Evolutionary conservation across 2,888 invertebrate genomes (phyloP), one percentile per base, ranked within the genome.

Genomic region (Steinernema scapterisci): DNA sequence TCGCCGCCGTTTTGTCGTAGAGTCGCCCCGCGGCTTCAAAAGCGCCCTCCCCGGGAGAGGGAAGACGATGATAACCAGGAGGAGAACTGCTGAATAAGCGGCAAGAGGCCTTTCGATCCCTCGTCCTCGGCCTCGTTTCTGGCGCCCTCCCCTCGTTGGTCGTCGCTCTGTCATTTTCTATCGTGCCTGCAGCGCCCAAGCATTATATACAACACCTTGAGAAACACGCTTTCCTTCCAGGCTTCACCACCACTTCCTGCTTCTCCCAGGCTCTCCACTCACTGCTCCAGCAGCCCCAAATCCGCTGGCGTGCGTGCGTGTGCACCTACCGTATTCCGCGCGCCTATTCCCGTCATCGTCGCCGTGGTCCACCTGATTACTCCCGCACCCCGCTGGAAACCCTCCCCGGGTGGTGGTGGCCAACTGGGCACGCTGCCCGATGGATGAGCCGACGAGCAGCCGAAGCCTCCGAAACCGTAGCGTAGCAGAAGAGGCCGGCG

Each of bases 341-440:
- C 38, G 52, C 52, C 52, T 52, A 21, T 52, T 52, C 21, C 48
- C 13, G 54, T 25, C 63, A 7, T 63, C 63, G 63, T 25, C 2
- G 19, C 63, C 63, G 9, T 38, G 38, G 27, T 25, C 7, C 9
- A 16, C 63, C 23, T 31, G 31, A 63, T 31, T 31, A 16, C 31
- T 9, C 25, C n/a, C 54, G 25, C 54, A 25, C 11, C 54, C 25
- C 25, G 21, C 54, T 48, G 48, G n/a, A 19, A 48, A 16, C 38
- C 38, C 38, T 38, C 9, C 38, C 38, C 38, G 38, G 38, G 38
- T 38, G 52, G 52, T 52, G 52, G 52, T 52, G 52, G 52, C 63
- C 63, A 25, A 25, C 63, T 11, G 31, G 31, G 63, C 31, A 38
- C 63, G 63, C 63, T 63, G 63, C 63, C 63, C 63, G 63, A 63